Base-by-base conservation (phyloP, 2,888 invertebrate species). In the Neria commutata region DNA sequence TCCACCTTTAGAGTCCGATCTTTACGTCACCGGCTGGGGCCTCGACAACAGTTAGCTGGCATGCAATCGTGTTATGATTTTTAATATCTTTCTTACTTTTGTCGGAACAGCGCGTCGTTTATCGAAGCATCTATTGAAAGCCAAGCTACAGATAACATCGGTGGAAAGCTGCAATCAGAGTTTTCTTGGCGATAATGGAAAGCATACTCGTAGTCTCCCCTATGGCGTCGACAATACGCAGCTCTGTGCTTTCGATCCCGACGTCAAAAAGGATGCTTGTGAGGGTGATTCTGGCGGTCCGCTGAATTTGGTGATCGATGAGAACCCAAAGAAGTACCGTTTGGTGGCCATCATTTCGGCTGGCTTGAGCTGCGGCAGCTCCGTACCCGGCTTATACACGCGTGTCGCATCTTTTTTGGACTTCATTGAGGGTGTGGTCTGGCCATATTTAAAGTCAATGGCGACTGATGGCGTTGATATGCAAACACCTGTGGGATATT, bases 201-300 rank as follows among this genome's bases (percentile, higher is more conserved):
- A 37, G 0, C n/a, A n/a, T n/a, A n/a, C n/a, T n/a, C 60, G 68
- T 1, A 58, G 14, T n/a, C 6, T 37, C 16, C n/a, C 14, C n/a
- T 8, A 14, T 8, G 14, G 14, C 37, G 16, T 8, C 14, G n/a
- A 5, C 4, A 57, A 47, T 1, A 37, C 16, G 11, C 16, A n/a
- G n/a, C n/a, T n/a, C 8, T 77, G 77, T 56, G 77, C 77, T 3
- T 63, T 61, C 0, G 79, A 77, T 24, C 61, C 46, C 0, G 3
- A 17, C 2, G 21, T n/a, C n/a, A n/a, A n/a, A n/a, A 69, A 62
- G 54, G 80, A 80, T 57, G 73, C 80, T 6, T 81, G 81, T 34
- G 64, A 69, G 48, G 81, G 80, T 2, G 79, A 81, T 50, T 78
- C 79, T 1, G 80, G 80, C 1, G 80, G 80, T 0, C 80, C 80